phyloP scores from a whole-genome alignment of 2,888 invertebrate genomes.

The Drosophila meridiana region DNA sequence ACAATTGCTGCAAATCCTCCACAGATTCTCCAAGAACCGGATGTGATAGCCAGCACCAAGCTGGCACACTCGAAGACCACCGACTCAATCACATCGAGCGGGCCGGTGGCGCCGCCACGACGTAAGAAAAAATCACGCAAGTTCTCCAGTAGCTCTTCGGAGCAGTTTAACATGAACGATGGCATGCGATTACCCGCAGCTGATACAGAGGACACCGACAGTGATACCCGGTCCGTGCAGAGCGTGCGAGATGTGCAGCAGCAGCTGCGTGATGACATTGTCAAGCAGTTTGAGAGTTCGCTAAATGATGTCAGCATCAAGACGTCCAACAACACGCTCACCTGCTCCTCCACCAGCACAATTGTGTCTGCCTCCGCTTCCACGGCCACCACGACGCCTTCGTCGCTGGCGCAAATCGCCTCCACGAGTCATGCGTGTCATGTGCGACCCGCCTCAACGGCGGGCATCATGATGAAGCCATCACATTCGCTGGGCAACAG shows the following conservation, averaged over 20 bases:
- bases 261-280: slow-evolving; percentile 83
- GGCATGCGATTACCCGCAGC: slow-evolving; percentile 79
- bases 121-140: slow-evolving; percentile 88
- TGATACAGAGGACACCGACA: slow-evolving; percentile 82
- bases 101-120: slow-evolving; percentile 92
- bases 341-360: slow-evolving; percentile 79
- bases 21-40: slow-evolving; percentile 89
- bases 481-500: slow-evolving; percentile 85
- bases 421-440: slow-evolving; percentile 72
- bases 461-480: slow-evolving; percentile 81
- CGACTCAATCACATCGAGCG: slow-evolving; percentile 84
- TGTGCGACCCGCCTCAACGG: slow-evolving; percentile 78
- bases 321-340: slow-evolving; percentile 56
- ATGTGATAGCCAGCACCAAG: slow-evolving; percentile 97
- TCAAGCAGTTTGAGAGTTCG: slow-evolving; percentile 92
- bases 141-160: slow-evolving; percentile 83
- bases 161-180: slow-evolving; percentile 84
- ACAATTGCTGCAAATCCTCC: slow-evolving; percentile 12
- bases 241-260: slow-evolving; percentile 83
- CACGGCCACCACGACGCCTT: slow-evolving; percentile 69
- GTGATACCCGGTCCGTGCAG: slow-evolving; percentile 82
- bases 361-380: slow-evolving; percentile 75
- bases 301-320: slow-evolving; percentile 86
- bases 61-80: slow-evolving; percentile 86
- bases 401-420: slow-evolving; percentile 68